A percentile compares a stretch with the other conserved stretches of the same genome.
Evolutionary conservation across 2,113 vertebrate genomes (phyloP).

Genomic region (Vulpes lagopus): DNA sequence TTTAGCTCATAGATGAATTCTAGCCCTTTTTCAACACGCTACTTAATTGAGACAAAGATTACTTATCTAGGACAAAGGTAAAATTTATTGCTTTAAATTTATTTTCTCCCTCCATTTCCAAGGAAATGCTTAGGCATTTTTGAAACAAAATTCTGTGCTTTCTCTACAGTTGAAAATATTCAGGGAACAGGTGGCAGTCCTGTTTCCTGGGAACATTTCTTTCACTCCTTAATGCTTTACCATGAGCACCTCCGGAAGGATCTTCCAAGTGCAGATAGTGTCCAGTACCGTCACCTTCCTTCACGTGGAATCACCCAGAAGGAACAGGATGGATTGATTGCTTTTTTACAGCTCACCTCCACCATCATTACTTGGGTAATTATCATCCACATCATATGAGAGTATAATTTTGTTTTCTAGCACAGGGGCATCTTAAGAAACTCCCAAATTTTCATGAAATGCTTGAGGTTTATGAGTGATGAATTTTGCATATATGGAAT

Average conservation of each 20-base stretch:
- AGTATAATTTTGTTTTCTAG: not conserved
- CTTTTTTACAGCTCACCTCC: slow-evolving; percentile 95
- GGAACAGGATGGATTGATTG: slow-evolving; percentile 96
- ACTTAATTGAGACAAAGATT: not conserved
- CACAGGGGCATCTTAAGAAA: not conserved
- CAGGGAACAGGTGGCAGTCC: slow-evolving; percentile 95
- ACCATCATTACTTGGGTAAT: slow-evolving; percentile 96
- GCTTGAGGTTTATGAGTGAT: not conserved
- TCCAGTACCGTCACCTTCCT: slow-evolving; percentile 95
- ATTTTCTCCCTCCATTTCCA: slow-evolving; percentile 1
- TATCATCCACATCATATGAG: not conserved
- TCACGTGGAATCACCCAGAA: slow-evolving; percentile 97
- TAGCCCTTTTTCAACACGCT: not conserved
- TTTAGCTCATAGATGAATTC: not conserved
- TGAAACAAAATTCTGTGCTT: slow-evolving; percentile 33
- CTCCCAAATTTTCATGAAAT: not conserved
- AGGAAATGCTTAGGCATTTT: not conserved
- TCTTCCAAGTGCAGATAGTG: slow-evolving; percentile 93
- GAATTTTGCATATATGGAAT: not conserved
- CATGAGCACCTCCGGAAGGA: slow-evolving; percentile 97
- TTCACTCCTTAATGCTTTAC: slow-evolving; percentile 98
- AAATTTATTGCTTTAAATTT: not conserved
- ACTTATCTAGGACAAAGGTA: not conserved
- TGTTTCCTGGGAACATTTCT: slow-evolving; percentile 99
- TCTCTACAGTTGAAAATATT: slow-evolving; percentile 93